Base-by-base conservation (phyloP, 2,797 vertebrate genomes). In the Mustela erminea region DNA sequence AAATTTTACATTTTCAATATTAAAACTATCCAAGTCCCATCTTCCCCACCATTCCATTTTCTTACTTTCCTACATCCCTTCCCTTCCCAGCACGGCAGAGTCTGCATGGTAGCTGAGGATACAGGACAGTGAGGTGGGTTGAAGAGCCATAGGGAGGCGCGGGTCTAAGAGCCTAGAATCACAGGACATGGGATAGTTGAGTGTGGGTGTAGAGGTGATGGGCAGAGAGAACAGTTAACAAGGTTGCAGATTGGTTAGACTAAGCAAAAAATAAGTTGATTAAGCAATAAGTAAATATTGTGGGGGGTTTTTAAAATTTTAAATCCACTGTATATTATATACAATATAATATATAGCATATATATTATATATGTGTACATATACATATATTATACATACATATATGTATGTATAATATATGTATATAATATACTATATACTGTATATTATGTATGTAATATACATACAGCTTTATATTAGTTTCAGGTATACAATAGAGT, bases 1-100 rank as follows among this genome's bases (percentile, higher is more conserved):
- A 94, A 96, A 32, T 60, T 83, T 90, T 10, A 27, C 11, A 10
- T 93, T 97, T 97, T 95, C 94, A 95, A 92, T 74, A 83, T 90
- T 87, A 90, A 95, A 54, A 32, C 3, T 38, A 25, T 35, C 10
- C 35, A 58, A 82, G 2, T 32, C n/a, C 32, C 27, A 3, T 23
- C 15, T 84, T 93, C 21, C 25, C 20, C 90, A 23, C 56, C 64
- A 41, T 27, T 68, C 29, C 18, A 23, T 49, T 77, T 7, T 29
- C 43, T 56, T 68, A 35, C 5, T 27, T 56, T 54, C 49, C 21
- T 27, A 14, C 11, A 10, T 77, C 38, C 13, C 12, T 17, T 29
- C 29, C 15, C 17, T 29, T 32, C 35, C 84, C 80, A 52, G n/a
- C 56, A 74, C 15, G 68, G n/a, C 35, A 35, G 17, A 68, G 29